A percentile compares a stretch with the other conserved stretches of the same genome.
Evolutionary conservation across 1,140 invertebrate genomes (phyloP).

Genomic region (Drosophila rufa): DNA sequence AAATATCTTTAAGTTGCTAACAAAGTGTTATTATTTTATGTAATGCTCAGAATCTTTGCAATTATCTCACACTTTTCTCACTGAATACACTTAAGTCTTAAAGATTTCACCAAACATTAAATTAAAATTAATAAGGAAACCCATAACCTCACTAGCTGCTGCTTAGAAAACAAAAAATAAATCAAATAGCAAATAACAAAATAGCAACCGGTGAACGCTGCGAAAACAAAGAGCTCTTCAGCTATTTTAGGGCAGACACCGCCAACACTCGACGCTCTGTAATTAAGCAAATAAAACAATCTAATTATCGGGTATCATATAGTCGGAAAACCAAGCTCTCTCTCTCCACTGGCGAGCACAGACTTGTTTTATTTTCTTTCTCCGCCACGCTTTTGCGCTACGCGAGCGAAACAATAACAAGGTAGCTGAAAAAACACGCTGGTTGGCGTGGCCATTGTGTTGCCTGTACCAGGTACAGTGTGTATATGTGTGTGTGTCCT

Average conservation of each 20-base stretch:
- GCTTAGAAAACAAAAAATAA: not conserved
- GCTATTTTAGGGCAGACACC: not conserved
- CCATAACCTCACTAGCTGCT: no score
- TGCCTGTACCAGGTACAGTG: constrained; percentile 30
- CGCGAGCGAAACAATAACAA: constrained; percentile 24
- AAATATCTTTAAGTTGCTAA: no score
- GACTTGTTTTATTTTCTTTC: not conserved
- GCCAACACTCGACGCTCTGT: not conserved
- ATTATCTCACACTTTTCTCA: no score
- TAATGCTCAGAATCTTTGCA: no score
- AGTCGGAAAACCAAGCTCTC: constrained; percentile 23
- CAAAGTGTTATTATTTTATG: no score
- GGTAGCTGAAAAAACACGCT: constrained; percentile 23
- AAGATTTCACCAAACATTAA: no score
- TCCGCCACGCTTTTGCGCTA: not conserved
- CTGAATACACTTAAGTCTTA: no score
- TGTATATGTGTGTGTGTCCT: constrained; percentile 4
- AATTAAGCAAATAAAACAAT: constrained; percentile 3
- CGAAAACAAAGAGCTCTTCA: not conserved
- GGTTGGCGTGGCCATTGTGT: constrained; percentile 20
- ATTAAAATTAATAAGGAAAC: no score
- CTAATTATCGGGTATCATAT: constrained; percentile 36
- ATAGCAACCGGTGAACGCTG: not conserved
- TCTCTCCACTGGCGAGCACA: not conserved
- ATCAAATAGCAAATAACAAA: not conserved